These are phyloP conservation scores for Notospermus geniculatus DNA, from an alignment of 1,140 invertebrate species.

Conservation along the genomic window DNA sequence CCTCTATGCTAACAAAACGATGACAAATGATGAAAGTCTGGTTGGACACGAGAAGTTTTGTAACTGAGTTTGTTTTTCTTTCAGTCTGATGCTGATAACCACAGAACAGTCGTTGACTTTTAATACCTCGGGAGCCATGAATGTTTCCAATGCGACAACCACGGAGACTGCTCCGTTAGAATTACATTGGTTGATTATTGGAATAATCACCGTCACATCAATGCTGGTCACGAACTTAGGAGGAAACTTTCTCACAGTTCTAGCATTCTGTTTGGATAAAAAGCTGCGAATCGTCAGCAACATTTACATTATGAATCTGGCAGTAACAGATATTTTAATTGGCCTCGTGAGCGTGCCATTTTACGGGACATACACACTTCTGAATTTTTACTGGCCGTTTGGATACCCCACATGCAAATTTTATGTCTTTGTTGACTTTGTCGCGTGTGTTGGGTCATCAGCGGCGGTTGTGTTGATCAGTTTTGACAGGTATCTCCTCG, in stretches of 20 bases:
- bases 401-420: slow-evolving; percentile 35
- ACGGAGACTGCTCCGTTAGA: too few relatives aligned
- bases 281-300: slow-evolving; percentile 38
- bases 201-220: slow-evolving; percentile 7
- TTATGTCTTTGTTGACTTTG: slow-evolving; percentile 34
- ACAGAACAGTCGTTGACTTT: too few relatives aligned
- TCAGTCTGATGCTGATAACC: too few relatives aligned
- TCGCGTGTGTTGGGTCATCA: slow-evolving; percentile 22
- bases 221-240: slow-evolving; percentile 27
- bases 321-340: slow-evolving; percentile 38
- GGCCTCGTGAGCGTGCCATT: slow-evolving; percentile 35
- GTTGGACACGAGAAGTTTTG: too few relatives aligned
- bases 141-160: not conserved
- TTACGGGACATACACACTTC: slow-evolving; percentile 28
- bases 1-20: too few relatives aligned
- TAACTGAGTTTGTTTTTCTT: too few relatives aligned
- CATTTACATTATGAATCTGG: slow-evolving; percentile 42
- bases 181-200: not conserved
- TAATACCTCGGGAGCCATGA: not conserved
- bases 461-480: slow-evolving; percentile 19
- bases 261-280: slow-evolving; percentile 34
- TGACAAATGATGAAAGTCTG: too few relatives aligned
- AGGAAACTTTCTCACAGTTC: slow-evolving; percentile 37
- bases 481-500: slow-evolving; percentile 26
- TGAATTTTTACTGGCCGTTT: slow-evolving; percentile 28